phyloP scores from a whole-genome alignment of 2,113 vertebrate species.

The Scomber scombrus region DNA sequence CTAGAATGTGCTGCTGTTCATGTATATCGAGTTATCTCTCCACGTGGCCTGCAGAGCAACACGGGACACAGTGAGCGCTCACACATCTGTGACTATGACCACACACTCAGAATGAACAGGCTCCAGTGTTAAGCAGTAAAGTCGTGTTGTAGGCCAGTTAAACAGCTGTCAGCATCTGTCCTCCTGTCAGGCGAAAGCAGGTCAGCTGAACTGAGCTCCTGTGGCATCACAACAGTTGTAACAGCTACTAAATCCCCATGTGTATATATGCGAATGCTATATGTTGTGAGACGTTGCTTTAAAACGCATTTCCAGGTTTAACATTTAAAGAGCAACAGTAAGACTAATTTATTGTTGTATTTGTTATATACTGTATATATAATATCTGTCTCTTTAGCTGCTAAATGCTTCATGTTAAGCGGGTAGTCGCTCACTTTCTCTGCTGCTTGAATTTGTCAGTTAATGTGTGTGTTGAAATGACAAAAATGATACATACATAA shows the following conservation, averaged over 20 bases:
- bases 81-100: neutral
- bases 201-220: conserved; percentile 18
- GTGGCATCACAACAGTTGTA: neutral
- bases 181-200: conserved; percentile 1
- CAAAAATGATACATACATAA: too few relatives aligned
- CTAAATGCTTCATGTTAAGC: neutral
- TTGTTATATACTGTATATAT: too few relatives aligned
- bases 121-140: neutral
- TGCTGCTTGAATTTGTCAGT: too few relatives aligned
- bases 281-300: neutral
- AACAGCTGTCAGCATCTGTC: conserved; percentile 47
- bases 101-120: conserved; percentile 19
- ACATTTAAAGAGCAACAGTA: too few relatives aligned
- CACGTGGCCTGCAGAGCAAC: conserved; percentile 26
- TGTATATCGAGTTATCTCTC: conserved; percentile 60
- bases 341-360: too few relatives aligned
- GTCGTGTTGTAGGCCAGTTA: conserved; percentile 6
- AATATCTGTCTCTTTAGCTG: neutral
- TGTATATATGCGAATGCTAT: too few relatives aligned
- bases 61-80: conserved; percentile 1
- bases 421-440: neutral
- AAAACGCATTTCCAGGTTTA: too few relatives aligned
- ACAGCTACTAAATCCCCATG: neutral
- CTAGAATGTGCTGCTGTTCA: conserved; percentile 33
- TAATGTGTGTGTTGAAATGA: too few relatives aligned